These are phyloP conservation scores for Diorhabda sublineata DNA, from an alignment of 1,140 invertebrate genomes.

Conservation along the genomic window DNA sequence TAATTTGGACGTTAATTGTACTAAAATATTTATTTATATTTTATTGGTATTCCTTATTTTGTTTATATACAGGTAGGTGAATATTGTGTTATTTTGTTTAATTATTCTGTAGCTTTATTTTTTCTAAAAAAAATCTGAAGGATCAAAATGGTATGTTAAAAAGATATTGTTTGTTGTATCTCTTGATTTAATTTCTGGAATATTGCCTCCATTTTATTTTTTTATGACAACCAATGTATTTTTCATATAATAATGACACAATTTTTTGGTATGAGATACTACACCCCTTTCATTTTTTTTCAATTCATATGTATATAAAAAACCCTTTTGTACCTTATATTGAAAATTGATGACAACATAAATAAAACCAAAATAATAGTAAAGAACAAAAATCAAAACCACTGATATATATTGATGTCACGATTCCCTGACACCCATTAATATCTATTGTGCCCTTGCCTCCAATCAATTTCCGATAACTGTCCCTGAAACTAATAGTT, in stretches of 20 bases:
- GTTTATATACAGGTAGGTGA: neutral
- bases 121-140: neutral
- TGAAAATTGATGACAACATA: no score
- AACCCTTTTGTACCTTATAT: neutral
- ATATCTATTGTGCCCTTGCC: no score
- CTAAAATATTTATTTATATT: neutral
- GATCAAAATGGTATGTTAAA: neutral
- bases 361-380: no score
- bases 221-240: no score
- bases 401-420: no score
- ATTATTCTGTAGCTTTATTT: neutral
- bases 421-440: no score
- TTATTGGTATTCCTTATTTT: neutral
- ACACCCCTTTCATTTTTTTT: no score
- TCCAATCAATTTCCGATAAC: no score
- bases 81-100: neutral
- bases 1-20: no score
- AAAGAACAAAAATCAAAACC: no score
- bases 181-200: neutral
- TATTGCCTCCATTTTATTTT: slow-evolving; percentile 1
- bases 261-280: neutral
- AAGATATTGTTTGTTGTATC: neutral
- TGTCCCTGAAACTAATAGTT: no score
- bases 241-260: neutral
- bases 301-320: neutral